A percentile compares a stretch with the other conserved stretches of the same genome.
Conservation (phyloP, 2,113 vertebrate genomes). For the Ophiodon elongatus region DNA sequence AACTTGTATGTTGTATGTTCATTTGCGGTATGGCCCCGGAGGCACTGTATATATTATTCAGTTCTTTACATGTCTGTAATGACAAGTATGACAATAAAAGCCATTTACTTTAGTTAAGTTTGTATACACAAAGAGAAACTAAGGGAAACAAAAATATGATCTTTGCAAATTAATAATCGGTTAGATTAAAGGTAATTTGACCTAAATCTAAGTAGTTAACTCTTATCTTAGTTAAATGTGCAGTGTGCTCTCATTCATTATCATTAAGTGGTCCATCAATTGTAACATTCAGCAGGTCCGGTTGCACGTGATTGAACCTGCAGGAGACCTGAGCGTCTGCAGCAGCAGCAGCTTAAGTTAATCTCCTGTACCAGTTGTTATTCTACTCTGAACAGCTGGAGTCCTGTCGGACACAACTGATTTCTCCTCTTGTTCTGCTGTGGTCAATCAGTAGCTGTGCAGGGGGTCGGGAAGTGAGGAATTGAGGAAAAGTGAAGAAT, state of each 20-base stretch:
- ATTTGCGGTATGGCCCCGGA: too few relatives aligned
- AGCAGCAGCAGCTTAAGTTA: constrained; percentile 60
- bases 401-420: constrained; percentile 55
- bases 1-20: too few relatives aligned
- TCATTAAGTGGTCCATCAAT: neutral
- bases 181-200: neutral
- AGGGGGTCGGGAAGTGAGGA: constrained; percentile 47
- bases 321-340: constrained; percentile 38
- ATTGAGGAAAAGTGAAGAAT: constrained; percentile 1
- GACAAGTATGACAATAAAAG: neutral
- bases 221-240: too few relatives aligned
- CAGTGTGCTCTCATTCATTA: neutral
- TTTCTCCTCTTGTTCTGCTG: constrained; percentile 35
- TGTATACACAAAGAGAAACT: neutral
- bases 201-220: too few relatives aligned
- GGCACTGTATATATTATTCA: too few relatives aligned
- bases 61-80: neutral
- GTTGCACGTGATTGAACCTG: constrained; percentile 43
- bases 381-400: constrained; percentile 68
- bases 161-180: neutral
- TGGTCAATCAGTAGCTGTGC: constrained; percentile 60
- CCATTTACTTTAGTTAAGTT: neutral
- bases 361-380: constrained; percentile 73
- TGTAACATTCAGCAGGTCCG: constrained; percentile 31
- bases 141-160: neutral